Conservation (phyloP, 2,888 invertebrate species). For the Tinea trinotella region DNA sequence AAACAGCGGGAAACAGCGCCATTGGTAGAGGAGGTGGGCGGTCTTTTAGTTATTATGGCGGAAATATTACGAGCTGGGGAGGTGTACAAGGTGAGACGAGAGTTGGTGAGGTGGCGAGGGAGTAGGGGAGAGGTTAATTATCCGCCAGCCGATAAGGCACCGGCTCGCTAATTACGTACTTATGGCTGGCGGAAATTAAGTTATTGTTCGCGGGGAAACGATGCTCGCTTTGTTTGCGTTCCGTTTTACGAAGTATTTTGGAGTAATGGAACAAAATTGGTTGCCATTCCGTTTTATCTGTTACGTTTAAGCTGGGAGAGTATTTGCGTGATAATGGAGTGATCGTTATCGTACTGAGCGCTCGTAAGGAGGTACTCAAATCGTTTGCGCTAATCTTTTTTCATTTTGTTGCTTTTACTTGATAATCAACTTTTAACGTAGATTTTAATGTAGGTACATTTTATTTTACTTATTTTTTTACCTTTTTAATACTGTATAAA, state of each 20-base stretch:
- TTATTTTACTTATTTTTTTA: too few relatives aligned
- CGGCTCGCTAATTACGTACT: slow-evolving; percentile 72
- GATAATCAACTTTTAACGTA: too few relatives aligned
- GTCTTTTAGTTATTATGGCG: slow-evolving; percentile 67
- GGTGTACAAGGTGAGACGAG: slow-evolving; percentile 60
- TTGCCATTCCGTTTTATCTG: slow-evolving; percentile 63
- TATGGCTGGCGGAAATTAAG: slow-evolving; percentile 70
- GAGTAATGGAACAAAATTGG: slow-evolving; percentile 68
- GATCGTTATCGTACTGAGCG: slow-evolving; percentile 45
- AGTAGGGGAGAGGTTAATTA: slow-evolving; percentile 63
- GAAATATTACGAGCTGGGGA: slow-evolving; percentile 65
- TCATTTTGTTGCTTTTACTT: background rate
- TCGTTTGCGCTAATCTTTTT: slow-evolving; percentile 4
- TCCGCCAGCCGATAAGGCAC: slow-evolving; percentile 71
- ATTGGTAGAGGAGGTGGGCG: slow-evolving; percentile 70
- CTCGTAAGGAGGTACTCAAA: background rate
- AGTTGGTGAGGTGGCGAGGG: slow-evolving; percentile 36
- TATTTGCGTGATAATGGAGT: slow-evolving; percentile 57
- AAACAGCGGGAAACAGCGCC: slow-evolving; percentile 66
- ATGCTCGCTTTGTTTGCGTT: slow-evolving; percentile 70
- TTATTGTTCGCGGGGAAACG: slow-evolving; percentile 68
- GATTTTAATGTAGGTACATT: too few relatives aligned
- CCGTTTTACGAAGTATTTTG: slow-evolving; percentile 66
- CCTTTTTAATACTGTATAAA: too few relatives aligned
- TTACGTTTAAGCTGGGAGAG: slow-evolving; percentile 24